phyloP scores from a whole-genome alignment of 64 coral and sea anemone genomes.

The Actinia tenebrosa region DNA sequence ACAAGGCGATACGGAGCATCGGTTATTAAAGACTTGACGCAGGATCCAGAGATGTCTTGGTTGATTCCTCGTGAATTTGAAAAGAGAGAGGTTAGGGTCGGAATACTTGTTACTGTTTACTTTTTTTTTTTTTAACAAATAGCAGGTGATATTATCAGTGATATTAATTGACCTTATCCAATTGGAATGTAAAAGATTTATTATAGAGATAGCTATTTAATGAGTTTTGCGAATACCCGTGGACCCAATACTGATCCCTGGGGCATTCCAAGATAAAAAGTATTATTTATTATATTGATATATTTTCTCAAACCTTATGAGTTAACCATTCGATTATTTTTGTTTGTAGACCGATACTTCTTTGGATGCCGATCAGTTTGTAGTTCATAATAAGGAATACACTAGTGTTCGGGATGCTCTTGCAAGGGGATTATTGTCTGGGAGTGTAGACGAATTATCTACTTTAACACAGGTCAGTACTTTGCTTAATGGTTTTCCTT shows the following conservation, averaged over 20 bases:
- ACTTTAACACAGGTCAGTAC: background rate
- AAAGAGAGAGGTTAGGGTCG: constrained; percentile 16
- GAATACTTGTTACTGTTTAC: too few relatives aligned
- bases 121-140: too few relatives aligned
- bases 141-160: too few relatives aligned
- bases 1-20: constrained; percentile 37
- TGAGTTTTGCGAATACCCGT: too few relatives aligned
- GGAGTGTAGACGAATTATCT: background rate
- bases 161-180: too few relatives aligned
- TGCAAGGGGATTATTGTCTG: constrained; percentile 22
- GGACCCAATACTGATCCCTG: background rate
- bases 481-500: background rate
- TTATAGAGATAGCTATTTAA: too few relatives aligned
- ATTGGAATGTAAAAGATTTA: too few relatives aligned
- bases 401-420: constrained; percentile 37
- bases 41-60: constrained; percentile 11
- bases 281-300: background rate
- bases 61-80: constrained; percentile 31
- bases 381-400: constrained; percentile 40
- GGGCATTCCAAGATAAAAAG: background rate
- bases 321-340: background rate
- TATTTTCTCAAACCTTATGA: background rate
- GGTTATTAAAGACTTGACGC: constrained; percentile 15
- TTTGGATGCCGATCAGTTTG: constrained; percentile 38
- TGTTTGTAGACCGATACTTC: background rate